Conservation (phyloP, 2,113 vertebrate genomes). For the Murina feae region DNA sequence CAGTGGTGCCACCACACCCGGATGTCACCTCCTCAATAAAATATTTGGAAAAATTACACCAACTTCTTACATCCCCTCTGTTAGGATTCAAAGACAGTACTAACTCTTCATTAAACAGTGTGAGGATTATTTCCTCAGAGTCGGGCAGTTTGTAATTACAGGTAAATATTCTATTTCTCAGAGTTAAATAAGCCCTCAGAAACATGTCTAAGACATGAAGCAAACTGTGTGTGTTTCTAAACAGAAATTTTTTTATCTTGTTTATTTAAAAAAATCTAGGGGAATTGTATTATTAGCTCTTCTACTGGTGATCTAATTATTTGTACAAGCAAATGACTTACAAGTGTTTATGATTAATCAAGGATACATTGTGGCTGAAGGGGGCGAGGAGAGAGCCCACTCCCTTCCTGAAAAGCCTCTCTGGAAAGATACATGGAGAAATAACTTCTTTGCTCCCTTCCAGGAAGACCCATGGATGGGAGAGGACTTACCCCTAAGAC, state of each 20-base stretch:
- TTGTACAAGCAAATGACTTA: not conserved
- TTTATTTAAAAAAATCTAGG: not conserved
- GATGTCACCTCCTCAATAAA: not conserved
- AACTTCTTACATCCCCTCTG: not conserved
- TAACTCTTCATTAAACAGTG: not conserved
- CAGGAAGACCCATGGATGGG: not conserved
- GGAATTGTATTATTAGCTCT: not conserved
- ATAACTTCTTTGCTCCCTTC: not conserved
- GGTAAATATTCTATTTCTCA: not conserved
- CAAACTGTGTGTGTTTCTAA: not conserved
- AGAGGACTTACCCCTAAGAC: conserved; percentile 66
- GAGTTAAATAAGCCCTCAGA: not conserved
- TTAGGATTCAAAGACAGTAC: not conserved
- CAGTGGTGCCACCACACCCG: not conserved
- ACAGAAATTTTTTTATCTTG: not conserved
- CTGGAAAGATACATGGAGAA: not conserved
- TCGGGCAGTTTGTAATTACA: not conserved
- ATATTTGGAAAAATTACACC: not conserved
- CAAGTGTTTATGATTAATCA: not conserved
- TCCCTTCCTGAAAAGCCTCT: not conserved
- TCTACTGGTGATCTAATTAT: not conserved
- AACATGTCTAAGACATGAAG: not conserved
- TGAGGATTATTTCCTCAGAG: not conserved
- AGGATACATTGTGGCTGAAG: not conserved
- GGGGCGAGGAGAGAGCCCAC: not conserved